These are phyloP conservation scores for Tychaedon coryphoeus DNA, from an alignment of 2,113 vertebrate genomes.

Conservation along the genomic window DNA sequence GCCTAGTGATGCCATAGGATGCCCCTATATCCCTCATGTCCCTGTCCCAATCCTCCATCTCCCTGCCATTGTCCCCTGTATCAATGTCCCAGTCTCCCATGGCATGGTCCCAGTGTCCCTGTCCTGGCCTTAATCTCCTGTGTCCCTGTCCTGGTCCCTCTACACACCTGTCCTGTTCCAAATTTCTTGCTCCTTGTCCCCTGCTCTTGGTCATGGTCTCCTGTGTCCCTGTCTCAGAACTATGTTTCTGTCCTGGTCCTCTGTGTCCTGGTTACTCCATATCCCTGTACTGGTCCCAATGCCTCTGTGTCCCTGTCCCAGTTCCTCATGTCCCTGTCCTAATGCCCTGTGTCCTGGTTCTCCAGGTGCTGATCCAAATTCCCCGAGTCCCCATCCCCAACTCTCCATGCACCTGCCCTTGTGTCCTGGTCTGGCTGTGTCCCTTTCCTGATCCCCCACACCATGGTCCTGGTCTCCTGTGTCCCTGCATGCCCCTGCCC, in stretches of 20 bases:
- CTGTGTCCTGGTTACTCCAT: background rate
- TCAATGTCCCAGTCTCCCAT: fast-evolving
- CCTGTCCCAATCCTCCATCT: background rate
- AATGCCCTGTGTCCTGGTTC: background rate
- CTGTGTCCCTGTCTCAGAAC: background rate
- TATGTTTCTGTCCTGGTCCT: background rate
- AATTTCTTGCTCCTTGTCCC: background rate
- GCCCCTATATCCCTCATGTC: background rate
- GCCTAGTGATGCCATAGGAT: background rate
- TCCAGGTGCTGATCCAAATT: background rate
- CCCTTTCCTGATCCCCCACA: background rate
- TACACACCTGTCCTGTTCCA: background rate
- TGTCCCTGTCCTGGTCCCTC: no score
- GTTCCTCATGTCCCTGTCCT: background rate
- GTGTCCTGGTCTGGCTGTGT: background rate
- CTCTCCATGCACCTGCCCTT: background rate
- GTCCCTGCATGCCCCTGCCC: background rate
- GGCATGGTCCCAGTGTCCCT: background rate
- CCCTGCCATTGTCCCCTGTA: background rate
- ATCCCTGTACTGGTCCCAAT: background rate
- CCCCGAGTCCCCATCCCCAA: background rate
- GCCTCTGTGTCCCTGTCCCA: background rate
- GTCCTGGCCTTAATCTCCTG: background rate
- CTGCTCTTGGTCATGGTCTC: background rate
- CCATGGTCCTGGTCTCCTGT: background rate